Evolutionary conservation across 2,888 invertebrate species (phyloP).

Genomic region (Lymantria dispar): DNA sequence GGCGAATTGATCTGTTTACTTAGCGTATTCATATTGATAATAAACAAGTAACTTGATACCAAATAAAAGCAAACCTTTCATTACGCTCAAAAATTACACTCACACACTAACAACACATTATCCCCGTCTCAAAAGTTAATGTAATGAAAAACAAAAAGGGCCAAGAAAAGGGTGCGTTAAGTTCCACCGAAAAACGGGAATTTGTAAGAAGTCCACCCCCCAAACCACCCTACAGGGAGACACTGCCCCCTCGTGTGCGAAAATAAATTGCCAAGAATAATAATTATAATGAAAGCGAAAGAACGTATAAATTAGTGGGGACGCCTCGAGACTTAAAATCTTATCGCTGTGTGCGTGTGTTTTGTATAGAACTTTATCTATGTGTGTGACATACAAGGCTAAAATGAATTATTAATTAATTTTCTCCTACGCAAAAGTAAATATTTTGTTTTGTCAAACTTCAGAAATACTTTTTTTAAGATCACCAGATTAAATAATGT

Average conservation of each 20-base stretch:
- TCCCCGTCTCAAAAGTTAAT: conserved; percentile 80
- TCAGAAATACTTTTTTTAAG: conserved; percentile 19
- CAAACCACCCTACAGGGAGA: conserved; percentile 46
- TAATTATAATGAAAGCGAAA: conserved; percentile 83
- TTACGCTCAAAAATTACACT: conserved; percentile 60
- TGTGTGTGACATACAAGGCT: conserved; percentile 27
- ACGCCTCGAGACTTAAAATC: conserved; percentile 69
- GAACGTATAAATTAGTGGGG: conserved; percentile 83
- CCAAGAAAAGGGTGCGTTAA: conserved; percentile 82
- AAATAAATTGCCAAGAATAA: conserved; percentile 83
- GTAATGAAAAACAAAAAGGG: conserved; percentile 83
- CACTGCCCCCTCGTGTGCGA: conserved; percentile 80
- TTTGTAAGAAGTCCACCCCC: conserved; percentile 77
- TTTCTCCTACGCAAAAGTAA: conserved; percentile 5
- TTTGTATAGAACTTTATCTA: conserved; percentile 30
- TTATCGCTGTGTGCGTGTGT: conserved; percentile 45
- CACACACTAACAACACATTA: conserved; percentile 75
- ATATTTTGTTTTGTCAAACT: conserved; percentile 3
- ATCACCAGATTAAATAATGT: not conserved
- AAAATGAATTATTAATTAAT: conserved; percentile 34
- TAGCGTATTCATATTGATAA: not conserved
- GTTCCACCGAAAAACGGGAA: conserved; percentile 82
- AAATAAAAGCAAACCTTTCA: conserved; percentile 44
- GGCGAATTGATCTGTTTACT: no score
- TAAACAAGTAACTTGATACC: conserved; percentile 14